Evolutionary conservation across 1,140 invertebrate species (phyloP).

Genomic region (Zaprionus kolodkinae): DNA sequence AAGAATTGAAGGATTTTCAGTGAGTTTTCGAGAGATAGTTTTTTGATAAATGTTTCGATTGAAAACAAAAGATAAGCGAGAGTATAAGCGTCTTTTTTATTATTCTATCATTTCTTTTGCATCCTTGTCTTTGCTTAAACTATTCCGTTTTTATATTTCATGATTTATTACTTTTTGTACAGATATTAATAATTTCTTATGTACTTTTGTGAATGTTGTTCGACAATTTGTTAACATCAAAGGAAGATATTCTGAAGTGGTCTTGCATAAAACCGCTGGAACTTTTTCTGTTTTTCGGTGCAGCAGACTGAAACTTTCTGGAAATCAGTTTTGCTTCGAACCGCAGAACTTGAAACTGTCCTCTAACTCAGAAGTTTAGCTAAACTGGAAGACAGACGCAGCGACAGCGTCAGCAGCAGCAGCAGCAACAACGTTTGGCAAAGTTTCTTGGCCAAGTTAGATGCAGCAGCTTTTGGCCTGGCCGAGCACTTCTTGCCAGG

Average conservation of each 20-base stretch:
- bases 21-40: neutral
- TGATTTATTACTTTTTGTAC: constrained; percentile 3
- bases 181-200: constrained; percentile 10
- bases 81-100: neutral
- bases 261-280: neutral
- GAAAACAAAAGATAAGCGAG: neutral
- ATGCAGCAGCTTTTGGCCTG: constrained; percentile 16
- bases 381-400: constrained; percentile 55
- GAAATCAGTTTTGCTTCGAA: constrained; percentile 55
- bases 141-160: neutral
- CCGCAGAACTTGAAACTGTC: constrained; percentile 62
- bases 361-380: constrained; percentile 55
- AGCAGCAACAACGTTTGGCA: constrained; percentile 41
- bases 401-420: constrained; percentile 27
- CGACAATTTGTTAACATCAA: constrained; percentile 3
- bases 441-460: constrained; percentile 57
- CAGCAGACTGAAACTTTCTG: constrained; percentile 25
- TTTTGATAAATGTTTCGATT: neutral
- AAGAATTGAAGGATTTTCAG: neutral
- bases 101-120: neutral
- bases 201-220: constrained; percentile 1
- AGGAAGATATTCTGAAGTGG: constrained; percentile 8
- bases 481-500: neutral
- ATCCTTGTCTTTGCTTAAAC: neutral
- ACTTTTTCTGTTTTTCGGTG: constrained; percentile 38